Evolutionary conservation across 2,113 vertebrate species (phyloP).

Genomic region (Myotis brandtii): DNA sequence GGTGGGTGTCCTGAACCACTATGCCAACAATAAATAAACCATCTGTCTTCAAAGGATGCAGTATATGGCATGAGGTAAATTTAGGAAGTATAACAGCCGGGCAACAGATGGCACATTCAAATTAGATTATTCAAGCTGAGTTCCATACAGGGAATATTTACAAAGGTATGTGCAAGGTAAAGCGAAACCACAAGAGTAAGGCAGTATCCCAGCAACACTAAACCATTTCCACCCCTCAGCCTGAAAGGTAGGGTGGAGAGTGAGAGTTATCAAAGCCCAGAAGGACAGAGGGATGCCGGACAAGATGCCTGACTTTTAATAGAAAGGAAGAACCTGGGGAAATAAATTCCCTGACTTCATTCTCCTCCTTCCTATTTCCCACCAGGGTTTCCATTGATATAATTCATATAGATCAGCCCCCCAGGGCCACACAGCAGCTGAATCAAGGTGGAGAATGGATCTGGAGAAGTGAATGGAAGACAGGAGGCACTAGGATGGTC

Average conservation of each 20-base stretch:
- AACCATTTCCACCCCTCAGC: neutral
- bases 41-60: constrained; percentile 8
- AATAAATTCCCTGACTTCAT: neutral
- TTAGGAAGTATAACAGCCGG: constrained; percentile 17
- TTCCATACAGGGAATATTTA: constrained; percentile 40
- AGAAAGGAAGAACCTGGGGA: neutral
- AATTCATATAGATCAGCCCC: neutral
- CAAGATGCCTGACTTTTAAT: neutral
- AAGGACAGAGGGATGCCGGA: neutral
- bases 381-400: neutral
- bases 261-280: neutral
- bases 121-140: constrained; percentile 28
- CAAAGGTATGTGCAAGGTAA: neutral
- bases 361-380: neutral
- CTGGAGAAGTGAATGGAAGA: neutral
- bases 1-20: neutral
- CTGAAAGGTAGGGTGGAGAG: neutral
- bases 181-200: neutral
- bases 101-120: constrained; percentile 35
- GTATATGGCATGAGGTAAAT: neutral
- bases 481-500: neutral
- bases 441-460: neutral
- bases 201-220: neutral
- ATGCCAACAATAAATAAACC: constrained; percentile 34
- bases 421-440: neutral